Percentiles rank a stretch among this genome's conserved stretches.
These are phyloP conservation scores for Rhinella marina DNA, from an alignment of 2,797 vertebrate species.

Conservation along the genomic window DNA sequence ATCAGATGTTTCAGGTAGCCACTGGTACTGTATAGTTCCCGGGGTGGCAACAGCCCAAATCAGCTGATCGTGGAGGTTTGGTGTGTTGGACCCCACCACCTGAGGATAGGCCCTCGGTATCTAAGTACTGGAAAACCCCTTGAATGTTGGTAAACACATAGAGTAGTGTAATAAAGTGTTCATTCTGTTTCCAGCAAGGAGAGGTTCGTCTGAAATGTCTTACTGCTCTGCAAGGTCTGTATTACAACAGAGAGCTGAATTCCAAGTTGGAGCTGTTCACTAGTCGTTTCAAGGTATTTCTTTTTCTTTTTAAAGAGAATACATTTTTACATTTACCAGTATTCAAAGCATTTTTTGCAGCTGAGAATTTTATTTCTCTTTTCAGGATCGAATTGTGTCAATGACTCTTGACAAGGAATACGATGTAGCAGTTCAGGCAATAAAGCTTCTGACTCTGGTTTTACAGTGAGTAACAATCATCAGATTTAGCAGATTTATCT, in stretches of 20 bases:
- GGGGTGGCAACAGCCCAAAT: too few relatives aligned
- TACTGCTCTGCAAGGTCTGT: slow-evolving; percentile 96
- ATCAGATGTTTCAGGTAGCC: too few relatives aligned
- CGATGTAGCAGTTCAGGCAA: slow-evolving; percentile 98
- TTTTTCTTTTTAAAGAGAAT: background rate
- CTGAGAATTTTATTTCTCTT: slow-evolving; percentile 64
- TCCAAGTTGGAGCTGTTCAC: slow-evolving; percentile 98
- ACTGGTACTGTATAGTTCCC: too few relatives aligned
- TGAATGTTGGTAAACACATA: background rate
- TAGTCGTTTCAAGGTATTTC: slow-evolving; percentile 92
- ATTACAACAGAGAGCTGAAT: slow-evolving; percentile 98
- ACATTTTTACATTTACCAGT: background rate
- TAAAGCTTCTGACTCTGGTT: slow-evolving; percentile 97
- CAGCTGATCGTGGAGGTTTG: too few relatives aligned
- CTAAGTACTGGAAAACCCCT: too few relatives aligned
- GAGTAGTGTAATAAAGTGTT: background rate
- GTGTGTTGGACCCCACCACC: too few relatives aligned
- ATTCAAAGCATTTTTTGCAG: slow-evolving; percentile 42
- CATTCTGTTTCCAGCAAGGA: slow-evolving; percentile 86
- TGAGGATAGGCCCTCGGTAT: too few relatives aligned
- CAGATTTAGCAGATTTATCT: background rate
- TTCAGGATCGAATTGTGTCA: slow-evolving; percentile 96
- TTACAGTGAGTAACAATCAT: slow-evolving; percentile 89
- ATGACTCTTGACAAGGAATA: slow-evolving; percentile 99
- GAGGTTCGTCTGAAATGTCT: slow-evolving; percentile 98